Evolutionary conservation across 1,140 invertebrate genomes (phyloP).

Genomic region (Diploscapter pachys): DNA sequence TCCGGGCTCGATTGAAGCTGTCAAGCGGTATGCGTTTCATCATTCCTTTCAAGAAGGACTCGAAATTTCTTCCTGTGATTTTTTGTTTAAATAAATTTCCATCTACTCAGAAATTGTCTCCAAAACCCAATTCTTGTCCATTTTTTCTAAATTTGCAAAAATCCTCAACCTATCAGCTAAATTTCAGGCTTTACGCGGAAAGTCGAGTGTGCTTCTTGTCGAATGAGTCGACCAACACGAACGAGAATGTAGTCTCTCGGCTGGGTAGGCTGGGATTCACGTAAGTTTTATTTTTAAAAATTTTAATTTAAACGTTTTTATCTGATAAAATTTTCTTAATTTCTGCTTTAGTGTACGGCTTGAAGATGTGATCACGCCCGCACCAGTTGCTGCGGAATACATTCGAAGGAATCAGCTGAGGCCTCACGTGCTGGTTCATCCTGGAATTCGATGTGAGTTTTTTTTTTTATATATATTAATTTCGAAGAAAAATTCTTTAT

Average conservation of each 20-base stretch:
- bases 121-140: not conserved
- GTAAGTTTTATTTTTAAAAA: not conserved
- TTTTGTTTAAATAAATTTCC: not conserved
- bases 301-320: not conserved
- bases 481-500: no score
- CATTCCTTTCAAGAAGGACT: not conserved
- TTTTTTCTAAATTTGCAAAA: constrained; percentile 15
- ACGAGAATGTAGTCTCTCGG: constrained; percentile 58
- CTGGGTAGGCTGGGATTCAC: constrained; percentile 62
- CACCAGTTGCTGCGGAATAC: constrained; percentile 60
- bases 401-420: constrained; percentile 60
- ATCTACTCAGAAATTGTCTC: not conserved
- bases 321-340: not conserved
- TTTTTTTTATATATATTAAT: not conserved
- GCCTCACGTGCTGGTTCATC: constrained; percentile 63
- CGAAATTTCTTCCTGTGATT: not conserved
- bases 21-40: constrained; percentile 60
- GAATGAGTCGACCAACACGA: constrained; percentile 65
- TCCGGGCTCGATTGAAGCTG: constrained; percentile 64
- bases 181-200: constrained; percentile 59
- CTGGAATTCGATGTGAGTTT: constrained; percentile 8
- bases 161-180: not conserved
- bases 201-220: constrained; percentile 64
- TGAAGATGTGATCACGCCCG: constrained; percentile 63
- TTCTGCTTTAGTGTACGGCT: constrained; percentile 49